phyloP scores from a whole-genome alignment of 2,888 invertebrate species.

The Congeria kusceri region DNA sequence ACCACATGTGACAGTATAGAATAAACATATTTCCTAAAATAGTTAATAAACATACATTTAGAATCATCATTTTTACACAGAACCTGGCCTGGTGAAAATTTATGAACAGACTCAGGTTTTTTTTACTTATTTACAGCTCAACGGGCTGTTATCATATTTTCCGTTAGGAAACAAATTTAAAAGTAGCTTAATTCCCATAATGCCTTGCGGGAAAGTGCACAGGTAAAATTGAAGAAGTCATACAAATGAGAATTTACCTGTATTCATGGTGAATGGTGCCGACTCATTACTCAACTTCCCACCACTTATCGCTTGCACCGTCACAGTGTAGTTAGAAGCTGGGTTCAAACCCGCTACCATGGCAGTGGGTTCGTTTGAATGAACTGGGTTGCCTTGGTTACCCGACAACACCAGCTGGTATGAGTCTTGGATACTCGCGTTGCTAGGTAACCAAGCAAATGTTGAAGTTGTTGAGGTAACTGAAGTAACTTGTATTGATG shows the following conservation, averaged over 20 bases:
- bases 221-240: too few species aligned
- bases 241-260: constrained; percentile 71
- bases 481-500: constrained; percentile 32
- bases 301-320: constrained; percentile 66
- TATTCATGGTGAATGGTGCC: constrained; percentile 59
- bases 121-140: too few species aligned
- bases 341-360: constrained; percentile 66
- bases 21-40: too few species aligned
- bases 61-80: too few species aligned
- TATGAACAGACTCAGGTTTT: too few species aligned
- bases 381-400: constrained; percentile 30
- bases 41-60: too few species aligned
- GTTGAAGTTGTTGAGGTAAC: constrained; percentile 46
- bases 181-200: too few species aligned
- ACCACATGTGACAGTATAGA: too few species aligned
- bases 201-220: too few species aligned
- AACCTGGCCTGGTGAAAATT: too few species aligned
- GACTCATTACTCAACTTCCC: constrained; percentile 68
- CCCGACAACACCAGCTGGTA: constrained; percentile 48
- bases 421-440: constrained; percentile 55
- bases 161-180: too few species aligned
- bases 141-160: too few species aligned
- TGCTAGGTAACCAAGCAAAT: constrained; percentile 61
- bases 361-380: constrained; percentile 31
- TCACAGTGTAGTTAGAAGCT: constrained; percentile 68